Evolutionary conservation across 1,140 invertebrate species (phyloP).

Genomic region (Bilobella aurantiaca): DNA sequence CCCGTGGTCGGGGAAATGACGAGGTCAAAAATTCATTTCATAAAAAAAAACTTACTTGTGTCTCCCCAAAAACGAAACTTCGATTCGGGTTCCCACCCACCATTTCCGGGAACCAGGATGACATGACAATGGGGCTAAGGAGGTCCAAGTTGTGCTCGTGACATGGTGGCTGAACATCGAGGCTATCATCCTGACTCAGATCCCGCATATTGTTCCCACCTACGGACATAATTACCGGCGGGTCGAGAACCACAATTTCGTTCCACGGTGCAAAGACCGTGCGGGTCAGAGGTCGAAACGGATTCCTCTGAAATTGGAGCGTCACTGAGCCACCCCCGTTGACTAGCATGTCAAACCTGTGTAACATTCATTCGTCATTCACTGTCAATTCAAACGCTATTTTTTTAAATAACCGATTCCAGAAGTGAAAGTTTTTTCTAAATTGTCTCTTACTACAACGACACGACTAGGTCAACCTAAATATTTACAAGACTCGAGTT

Average conservation of each 20-base stretch:
- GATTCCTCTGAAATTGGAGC: slow-evolving; percentile 84
- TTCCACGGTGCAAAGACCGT: slow-evolving; percentile 92
- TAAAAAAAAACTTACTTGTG: slow-evolving; percentile 52
- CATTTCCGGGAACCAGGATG: slow-evolving; percentile 72
- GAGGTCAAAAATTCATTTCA: background rate
- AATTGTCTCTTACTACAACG: too few species aligned
- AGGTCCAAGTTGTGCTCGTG: slow-evolving; percentile 73
- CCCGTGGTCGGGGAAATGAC: too few species aligned
- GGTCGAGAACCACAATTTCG: slow-evolving; percentile 75
- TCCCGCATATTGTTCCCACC: slow-evolving; percentile 43
- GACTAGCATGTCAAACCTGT: slow-evolving; percentile 96
- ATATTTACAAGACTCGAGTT: too few species aligned
- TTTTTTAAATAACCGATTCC: too few species aligned
- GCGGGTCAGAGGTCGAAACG: slow-evolving; percentile 72
- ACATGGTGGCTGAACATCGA: slow-evolving; percentile 47
- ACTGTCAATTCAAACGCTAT: too few species aligned
- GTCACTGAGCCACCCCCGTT: slow-evolving; percentile 98
- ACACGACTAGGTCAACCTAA: too few species aligned
- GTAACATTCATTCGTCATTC: too few species aligned
- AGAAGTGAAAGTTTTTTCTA: too few species aligned
- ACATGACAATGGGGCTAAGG: slow-evolving; percentile 66
- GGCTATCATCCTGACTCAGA: slow-evolving; percentile 15
- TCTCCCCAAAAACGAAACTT: slow-evolving; percentile 74
- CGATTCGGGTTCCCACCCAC: slow-evolving; percentile 69
- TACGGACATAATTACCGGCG: slow-evolving; percentile 66